Evolutionary conservation across 1,140 invertebrate genomes (phyloP), one percentile per base, ranked within the genome.

Genomic region (Sminthurinus signatus): DNA sequence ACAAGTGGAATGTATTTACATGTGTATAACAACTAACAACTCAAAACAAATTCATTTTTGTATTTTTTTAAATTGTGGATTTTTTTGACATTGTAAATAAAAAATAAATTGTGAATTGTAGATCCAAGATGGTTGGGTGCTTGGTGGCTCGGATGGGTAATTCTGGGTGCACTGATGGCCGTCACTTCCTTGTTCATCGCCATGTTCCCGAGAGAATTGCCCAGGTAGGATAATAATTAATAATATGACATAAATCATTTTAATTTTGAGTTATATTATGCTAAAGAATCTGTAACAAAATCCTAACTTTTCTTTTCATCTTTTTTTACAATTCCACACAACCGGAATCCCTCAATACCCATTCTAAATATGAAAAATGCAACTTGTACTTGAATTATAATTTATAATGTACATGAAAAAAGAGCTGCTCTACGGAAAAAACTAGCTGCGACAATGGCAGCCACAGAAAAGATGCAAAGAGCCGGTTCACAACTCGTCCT

Each of bases 111-210:
- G 10, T 48, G 78, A n/a, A 83, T 79, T 55, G 78, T 81, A 69
- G 86, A 89, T 78, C 86, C 86, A 1, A 78, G 86, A 66, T 89
- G 87, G 87, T 73, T 88, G 17, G 87, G 87, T 1, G 86, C 87
- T n/a, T 89, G 87, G 87, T 89, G 87, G 87, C 69, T 88, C 31
- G 89, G 89, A 25, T 89, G 81, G 87, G 80, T 88, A 29, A 80
- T 88, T 12, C 77, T 87, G 58, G 86, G 83, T n/a, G 73, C 80
- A 0, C 70, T 85, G 1, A 77, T 87, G 0, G 78, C 84, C n/a
- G 56, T 85, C 23, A 83, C 84, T 29, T 81, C 83, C 0, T 79
- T 81, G 5, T 75, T 86, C n/a, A 76, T 86, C 1, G 80, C 83
- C 0, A 76, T 86, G 32, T 86, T 86, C 66, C 85, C 85, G 8